Percentiles rank a stretch among this genome's conserved stretches.
Evolutionary conservation across 2,888 invertebrate species (phyloP).

Genomic region (Caprella mutica): DNA sequence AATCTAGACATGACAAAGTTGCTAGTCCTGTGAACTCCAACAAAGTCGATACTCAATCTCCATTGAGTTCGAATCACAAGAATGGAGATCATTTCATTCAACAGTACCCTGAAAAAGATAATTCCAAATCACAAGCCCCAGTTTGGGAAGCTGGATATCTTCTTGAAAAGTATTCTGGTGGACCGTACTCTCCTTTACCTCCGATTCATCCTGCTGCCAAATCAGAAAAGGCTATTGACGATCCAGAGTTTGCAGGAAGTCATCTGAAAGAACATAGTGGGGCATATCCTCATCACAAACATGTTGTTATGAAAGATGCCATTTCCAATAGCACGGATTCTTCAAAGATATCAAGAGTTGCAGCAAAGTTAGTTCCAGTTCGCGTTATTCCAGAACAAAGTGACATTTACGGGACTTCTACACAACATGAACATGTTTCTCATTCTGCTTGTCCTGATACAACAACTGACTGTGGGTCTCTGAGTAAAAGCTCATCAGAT

Average conservation of each 20-base stretch:
- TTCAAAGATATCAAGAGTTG: slow-evolving; percentile 23
- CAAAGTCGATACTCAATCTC: too few relatives aligned
- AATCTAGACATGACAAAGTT: slow-evolving; percentile 17
- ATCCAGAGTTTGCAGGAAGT: neutral
- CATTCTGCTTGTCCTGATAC: slow-evolving; percentile 21
- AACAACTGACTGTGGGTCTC: slow-evolving; percentile 38
- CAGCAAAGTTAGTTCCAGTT: slow-evolving; percentile 16
- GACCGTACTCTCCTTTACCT: slow-evolving; percentile 17
- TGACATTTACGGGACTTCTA: neutral
- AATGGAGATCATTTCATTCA: slow-evolving; percentile 27
- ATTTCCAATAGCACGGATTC: slow-evolving; percentile 27
- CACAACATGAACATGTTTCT: slow-evolving; percentile 4
- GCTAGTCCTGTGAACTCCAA: slow-evolving; percentile 13
- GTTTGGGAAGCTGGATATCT: slow-evolving; percentile 33
- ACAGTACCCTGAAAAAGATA: slow-evolving; percentile 33
- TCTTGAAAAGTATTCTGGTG: slow-evolving; percentile 26
- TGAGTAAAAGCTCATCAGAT: slow-evolving; percentile 40
- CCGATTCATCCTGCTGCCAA: slow-evolving; percentile 19
- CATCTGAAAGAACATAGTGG: neutral
- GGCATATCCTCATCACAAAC: slow-evolving; percentile 1
- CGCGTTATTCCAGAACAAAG: neutral
- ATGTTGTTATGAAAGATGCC: neutral
- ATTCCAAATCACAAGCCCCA: slow-evolving; percentile 10
- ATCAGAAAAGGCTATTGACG: slow-evolving; percentile 27
- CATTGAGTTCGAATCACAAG: too few relatives aligned